Evolutionary conservation across 2,888 invertebrate species (phyloP).

Genomic region (Cephus sareptanus): DNA sequence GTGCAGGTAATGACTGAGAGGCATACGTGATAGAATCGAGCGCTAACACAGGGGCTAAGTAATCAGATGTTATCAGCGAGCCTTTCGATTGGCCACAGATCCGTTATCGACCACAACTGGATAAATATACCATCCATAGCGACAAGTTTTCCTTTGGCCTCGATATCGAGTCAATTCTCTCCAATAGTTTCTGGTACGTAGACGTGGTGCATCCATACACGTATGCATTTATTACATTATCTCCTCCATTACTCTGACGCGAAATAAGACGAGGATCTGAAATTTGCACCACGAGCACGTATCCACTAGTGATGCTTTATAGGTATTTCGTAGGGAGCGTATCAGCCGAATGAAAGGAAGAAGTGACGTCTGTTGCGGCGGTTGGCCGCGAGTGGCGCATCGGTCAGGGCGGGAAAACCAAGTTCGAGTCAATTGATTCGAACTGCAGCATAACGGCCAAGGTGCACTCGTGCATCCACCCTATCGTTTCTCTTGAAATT

Average conservation of each 20-base stretch:
- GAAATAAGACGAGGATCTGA: not conserved
- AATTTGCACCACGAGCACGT: not conserved
- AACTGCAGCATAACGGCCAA: not conserved
- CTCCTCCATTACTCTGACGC: not conserved
- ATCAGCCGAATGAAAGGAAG: not conserved
- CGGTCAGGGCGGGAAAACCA: not conserved
- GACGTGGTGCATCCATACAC: not conserved
- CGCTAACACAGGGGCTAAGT: slow-evolving; percentile 36
- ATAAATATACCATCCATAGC: slow-evolving; percentile 44
- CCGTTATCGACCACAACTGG: slow-evolving; percentile 45
- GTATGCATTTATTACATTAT: not conserved
- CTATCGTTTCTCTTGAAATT: not conserved
- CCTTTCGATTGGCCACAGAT: slow-evolving; percentile 48
- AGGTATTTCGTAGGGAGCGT: not conserved
- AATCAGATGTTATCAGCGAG: slow-evolving; percentile 55
- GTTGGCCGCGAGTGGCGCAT: not conserved
- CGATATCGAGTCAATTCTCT: not conserved
- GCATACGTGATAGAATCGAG: slow-evolving; percentile 3
- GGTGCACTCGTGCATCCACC: not conserved
- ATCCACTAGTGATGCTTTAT: not conserved
- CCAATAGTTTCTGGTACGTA: not conserved
- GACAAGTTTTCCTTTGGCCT: slow-evolving; percentile 15
- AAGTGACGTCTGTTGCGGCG: not conserved
- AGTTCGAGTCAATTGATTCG: not conserved
- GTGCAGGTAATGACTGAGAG: slow-evolving; percentile 21